Conservation (phyloP, 2,797 vertebrate genomes). For the Linurgus olivaceus region DNA sequence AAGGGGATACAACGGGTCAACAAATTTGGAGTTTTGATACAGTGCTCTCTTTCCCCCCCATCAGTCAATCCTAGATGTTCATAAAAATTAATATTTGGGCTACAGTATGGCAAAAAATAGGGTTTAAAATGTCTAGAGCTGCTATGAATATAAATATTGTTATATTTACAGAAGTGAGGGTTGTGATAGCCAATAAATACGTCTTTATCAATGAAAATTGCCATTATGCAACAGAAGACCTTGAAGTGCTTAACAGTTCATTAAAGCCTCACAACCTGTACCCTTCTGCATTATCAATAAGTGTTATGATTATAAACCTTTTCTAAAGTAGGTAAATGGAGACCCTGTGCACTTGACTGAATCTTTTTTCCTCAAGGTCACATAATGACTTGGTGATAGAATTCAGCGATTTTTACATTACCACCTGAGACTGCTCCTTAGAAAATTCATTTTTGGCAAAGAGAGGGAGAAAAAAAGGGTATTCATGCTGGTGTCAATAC, state of each 20-base stretch:
- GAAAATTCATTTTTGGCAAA: not conserved
- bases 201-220: conserved; percentile 14
- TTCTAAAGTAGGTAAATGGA: not conserved
- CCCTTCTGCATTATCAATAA: not conserved
- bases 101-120: not conserved
- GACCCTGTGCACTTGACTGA: conserved; percentile 6
- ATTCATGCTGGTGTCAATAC: conserved; percentile 4
- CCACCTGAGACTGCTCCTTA: conserved; percentile 43
- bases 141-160: not conserved
- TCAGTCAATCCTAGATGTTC: not conserved
- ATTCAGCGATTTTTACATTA: not conserved
- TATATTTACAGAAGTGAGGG: not conserved
- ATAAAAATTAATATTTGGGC: not conserved
- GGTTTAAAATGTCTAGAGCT: not conserved
- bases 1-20: accelerated
- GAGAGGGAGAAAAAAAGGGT: accelerated
- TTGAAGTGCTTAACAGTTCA: not conserved
- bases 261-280: not conserved
- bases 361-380: conserved; percentile 39
- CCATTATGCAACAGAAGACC: conserved; percentile 7
- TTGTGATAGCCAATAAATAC: not conserved
- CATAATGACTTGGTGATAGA: not conserved
- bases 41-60: accelerated
- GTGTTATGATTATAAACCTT: not conserved
- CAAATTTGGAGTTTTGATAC: not conserved